Conservation (phyloP, 2,797 vertebrate species). For the Propithecus deckenii region DNA sequence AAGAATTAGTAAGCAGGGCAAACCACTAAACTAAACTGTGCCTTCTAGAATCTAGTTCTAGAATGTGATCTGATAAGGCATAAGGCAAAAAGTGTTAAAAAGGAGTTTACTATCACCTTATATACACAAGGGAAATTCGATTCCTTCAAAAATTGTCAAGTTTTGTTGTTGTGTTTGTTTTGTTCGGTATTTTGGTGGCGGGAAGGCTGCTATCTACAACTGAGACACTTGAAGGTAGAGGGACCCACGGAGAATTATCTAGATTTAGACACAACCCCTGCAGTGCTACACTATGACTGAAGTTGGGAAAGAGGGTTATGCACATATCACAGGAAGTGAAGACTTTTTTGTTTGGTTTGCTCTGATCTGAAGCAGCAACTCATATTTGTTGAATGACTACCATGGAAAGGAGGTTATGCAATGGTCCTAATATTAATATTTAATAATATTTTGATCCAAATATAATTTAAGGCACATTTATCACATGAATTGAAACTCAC, state of each 20-base stretch:
- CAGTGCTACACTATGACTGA: too few species aligned
- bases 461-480: constrained; percentile 18
- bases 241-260: not conserved
- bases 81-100: not conserved
- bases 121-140: not conserved
- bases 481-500: constrained; percentile 30
- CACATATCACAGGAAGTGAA: not conserved
- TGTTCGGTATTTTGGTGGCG: not conserved
- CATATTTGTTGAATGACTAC: not conserved
- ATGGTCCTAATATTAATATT: constrained; percentile 26
- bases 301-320: not conserved
- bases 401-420: not conserved
- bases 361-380: constrained; percentile 23
- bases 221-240: not conserved
- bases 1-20: not conserved
- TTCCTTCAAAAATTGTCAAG: not conserved
- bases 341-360: not conserved
- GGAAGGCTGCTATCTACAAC: not conserved
- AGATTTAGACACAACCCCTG: not conserved
- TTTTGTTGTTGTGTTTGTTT: not conserved
- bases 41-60: not conserved
- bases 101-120: not conserved
- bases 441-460: constrained; percentile 26
- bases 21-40: not conserved
- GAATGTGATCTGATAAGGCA: not conserved